A percentile compares a stretch with the other conserved stretches of the same genome.
Evolutionary conservation across 2,888 invertebrate genomes (phyloP).

Genomic region (Amphipyra berbera): DNA sequence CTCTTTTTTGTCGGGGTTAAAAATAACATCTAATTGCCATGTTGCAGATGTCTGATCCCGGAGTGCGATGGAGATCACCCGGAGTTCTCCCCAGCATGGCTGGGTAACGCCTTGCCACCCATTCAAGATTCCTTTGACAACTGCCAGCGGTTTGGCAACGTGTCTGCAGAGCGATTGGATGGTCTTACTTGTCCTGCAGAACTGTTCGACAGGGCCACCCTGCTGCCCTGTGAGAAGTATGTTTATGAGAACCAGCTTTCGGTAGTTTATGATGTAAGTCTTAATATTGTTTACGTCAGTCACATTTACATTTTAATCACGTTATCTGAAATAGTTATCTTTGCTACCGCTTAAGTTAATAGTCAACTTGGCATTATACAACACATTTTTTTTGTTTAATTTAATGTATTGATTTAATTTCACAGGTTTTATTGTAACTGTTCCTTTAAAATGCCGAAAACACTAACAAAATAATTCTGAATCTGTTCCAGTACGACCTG

Average conservation of each 20-base stretch:
- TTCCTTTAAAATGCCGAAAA: too few relatives aligned
- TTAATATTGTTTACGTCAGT: background rate
- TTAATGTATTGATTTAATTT: too few relatives aligned
- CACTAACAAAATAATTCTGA: background rate
- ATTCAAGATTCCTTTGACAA: slow-evolving; percentile 72
- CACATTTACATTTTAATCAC: background rate
- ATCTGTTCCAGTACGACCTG: slow-evolving; percentile 87
- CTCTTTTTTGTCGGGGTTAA: too few relatives aligned
- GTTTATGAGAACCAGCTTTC: slow-evolving; percentile 77
- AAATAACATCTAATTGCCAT: background rate
- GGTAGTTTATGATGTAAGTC: slow-evolving; percentile 81
- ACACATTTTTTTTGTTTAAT: too few relatives aligned
- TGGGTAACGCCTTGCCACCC: slow-evolving; percentile 44
- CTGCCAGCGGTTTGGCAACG: slow-evolving; percentile 80
- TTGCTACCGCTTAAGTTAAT: too few relatives aligned
- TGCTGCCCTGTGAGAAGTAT: slow-evolving; percentile 68
- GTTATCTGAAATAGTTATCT: too few relatives aligned
- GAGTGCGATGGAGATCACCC: slow-evolving; percentile 66
- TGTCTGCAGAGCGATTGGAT: slow-evolving; percentile 17
- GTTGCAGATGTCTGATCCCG: slow-evolving; percentile 54
- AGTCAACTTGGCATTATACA: too few relatives aligned
- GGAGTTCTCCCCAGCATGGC: slow-evolving; percentile 69
- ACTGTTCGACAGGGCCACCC: slow-evolving; percentile 67
- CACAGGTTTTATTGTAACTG: too few relatives aligned
- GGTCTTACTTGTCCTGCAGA: slow-evolving; percentile 68